Evolutionary conservation across 2,113 vertebrate species (phyloP).

Genomic region (Acrocephalus kingi): DNA sequence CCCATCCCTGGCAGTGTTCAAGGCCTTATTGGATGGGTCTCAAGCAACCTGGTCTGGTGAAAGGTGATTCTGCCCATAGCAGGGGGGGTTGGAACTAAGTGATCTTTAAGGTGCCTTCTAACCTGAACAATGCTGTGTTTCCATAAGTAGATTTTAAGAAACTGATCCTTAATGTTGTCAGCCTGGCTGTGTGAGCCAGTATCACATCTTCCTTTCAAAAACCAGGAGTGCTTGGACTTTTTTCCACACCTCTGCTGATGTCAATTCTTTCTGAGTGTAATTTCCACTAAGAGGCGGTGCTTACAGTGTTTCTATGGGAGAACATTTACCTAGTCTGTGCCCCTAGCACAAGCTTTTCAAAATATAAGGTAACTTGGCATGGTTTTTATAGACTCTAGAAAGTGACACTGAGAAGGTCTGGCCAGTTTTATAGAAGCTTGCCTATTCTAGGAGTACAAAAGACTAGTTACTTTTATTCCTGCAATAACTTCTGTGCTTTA

Average conservation of each 20-base stretch:
- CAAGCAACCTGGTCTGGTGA: background rate
- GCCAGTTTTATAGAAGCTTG: background rate
- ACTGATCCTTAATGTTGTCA: background rate
- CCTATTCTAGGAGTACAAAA: background rate
- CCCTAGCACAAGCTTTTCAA: background rate
- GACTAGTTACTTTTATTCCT: background rate
- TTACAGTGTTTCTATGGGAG: background rate
- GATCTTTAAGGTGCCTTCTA: background rate
- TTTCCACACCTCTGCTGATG: background rate
- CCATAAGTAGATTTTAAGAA: background rate
- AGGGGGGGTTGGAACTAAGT: fast-evolving
- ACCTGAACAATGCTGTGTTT: background rate
- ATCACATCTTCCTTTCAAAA: background rate
- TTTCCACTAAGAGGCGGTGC: background rate
- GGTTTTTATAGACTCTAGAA: background rate
- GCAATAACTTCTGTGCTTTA: background rate
- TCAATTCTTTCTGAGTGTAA: background rate
- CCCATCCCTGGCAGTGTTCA: background rate
- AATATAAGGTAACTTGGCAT: background rate
- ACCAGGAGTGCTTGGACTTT: background rate
- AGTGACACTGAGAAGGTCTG: background rate
- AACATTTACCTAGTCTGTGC: background rate
- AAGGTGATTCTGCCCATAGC: background rate
- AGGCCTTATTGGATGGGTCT: background rate
- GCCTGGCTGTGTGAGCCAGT: background rate